A percentile compares a stretch with the other conserved stretches of the same genome.
Conservation (phyloP, 1,140 invertebrate genomes). For the Zaprionus capensis region DNA sequence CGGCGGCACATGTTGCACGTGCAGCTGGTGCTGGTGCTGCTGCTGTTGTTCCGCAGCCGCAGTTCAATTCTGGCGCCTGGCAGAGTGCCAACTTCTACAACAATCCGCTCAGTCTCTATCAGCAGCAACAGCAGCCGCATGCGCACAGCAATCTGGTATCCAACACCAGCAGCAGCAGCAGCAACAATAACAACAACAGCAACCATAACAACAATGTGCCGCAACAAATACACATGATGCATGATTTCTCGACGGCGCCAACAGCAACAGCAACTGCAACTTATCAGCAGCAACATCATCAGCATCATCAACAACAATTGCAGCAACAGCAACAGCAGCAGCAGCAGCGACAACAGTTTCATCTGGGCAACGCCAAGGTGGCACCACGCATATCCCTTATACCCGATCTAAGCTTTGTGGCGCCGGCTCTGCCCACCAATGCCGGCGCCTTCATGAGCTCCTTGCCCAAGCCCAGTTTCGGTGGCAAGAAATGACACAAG, state of each 20-base stretch:
- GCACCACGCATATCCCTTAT: conserved; percentile 84
- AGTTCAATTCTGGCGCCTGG: conserved; percentile 82
- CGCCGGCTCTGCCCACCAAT: conserved; percentile 77
- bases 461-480: conserved; percentile 75
- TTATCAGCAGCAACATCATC: conserved; percentile 48
- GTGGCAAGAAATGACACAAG: conserved; percentile 77
- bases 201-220: conserved; percentile 58
- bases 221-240: conserved; percentile 81
- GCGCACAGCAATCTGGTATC: conserved; percentile 67
- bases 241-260: conserved; percentile 77
- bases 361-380: conserved; percentile 73
- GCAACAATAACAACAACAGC: conserved; percentile 37
- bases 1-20: not conserved
- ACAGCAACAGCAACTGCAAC: conserved; percentile 30
- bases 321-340: conserved; percentile 62
- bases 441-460: conserved; percentile 75
- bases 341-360: conserved; percentile 72
- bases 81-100: conserved; percentile 83
- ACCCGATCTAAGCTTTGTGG: conserved; percentile 85
- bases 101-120: conserved; percentile 78
- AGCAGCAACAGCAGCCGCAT: conserved; percentile 59
- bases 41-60: conserved; percentile 57
- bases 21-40: not conserved
- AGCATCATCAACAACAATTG: conserved; percentile 58
- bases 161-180: conserved; percentile 40